Evolutionary conservation across 2,888 invertebrate genomes (phyloP).

Genomic region (Sesamia inferens): DNA sequence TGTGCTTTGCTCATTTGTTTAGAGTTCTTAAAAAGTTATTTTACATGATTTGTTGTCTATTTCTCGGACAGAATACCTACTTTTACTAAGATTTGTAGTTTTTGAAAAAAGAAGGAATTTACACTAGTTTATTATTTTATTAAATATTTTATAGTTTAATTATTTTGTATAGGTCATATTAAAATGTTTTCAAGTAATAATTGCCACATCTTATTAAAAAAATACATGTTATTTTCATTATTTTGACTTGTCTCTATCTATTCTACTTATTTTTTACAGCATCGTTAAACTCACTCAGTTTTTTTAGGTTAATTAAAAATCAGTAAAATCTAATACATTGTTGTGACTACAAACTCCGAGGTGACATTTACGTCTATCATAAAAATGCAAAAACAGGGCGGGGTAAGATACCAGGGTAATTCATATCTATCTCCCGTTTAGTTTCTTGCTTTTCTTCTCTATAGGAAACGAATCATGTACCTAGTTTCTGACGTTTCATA

Average conservation of each 20-base stretch:
- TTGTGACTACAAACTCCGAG: slow-evolving; percentile 13
- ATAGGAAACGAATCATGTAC: too few species aligned
- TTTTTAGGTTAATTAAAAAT: slow-evolving; percentile 35
- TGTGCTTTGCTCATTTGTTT: slow-evolving; percentile 64
- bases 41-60: slow-evolving; percentile 57
- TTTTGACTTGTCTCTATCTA: background rate
- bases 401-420: background rate
- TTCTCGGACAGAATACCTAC: slow-evolving; percentile 36
- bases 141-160: slow-evolving; percentile 11
- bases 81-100: background rate
- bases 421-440: too few species aligned
- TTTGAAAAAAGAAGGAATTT: slow-evolving; percentile 6
- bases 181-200: slow-evolving; percentile 14
- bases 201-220: slow-evolving; percentile 26
- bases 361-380: slow-evolving; percentile 43
- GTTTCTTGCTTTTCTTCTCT: too few species aligned
- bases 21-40: slow-evolving; percentile 40
- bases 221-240: slow-evolving; percentile 22
- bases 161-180: background rate
- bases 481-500: too few species aligned
- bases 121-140: background rate
- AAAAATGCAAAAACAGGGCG: slow-evolving; percentile 26
- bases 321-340: slow-evolving; percentile 31
- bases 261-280: background rate
- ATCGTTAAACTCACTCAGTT: slow-evolving; percentile 15